These are phyloP conservation scores for Hydriomena furcata DNA, from an alignment of 2,888 invertebrate genomes.

Conservation along the genomic window DNA sequence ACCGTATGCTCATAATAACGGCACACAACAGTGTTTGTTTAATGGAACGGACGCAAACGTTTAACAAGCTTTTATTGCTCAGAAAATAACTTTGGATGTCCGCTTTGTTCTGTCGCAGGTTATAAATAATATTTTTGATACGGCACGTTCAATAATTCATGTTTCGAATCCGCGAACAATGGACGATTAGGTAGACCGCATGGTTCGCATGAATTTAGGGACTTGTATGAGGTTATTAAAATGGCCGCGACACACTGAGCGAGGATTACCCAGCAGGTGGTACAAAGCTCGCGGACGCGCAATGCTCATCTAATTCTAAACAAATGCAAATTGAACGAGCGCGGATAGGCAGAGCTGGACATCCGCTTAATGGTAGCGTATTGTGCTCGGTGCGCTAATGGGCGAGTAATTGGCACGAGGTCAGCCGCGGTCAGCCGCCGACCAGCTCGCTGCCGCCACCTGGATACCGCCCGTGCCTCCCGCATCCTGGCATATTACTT, in stretches of 20 bases:
- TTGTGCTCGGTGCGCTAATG: constrained; percentile 74
- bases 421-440: constrained; percentile 55
- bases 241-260: constrained; percentile 43
- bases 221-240: constrained; percentile 51
- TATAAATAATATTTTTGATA: constrained; percentile 28
- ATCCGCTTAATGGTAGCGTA: constrained; percentile 72
- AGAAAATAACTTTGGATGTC: constrained; percentile 25
- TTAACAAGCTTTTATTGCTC: constrained; percentile 42
- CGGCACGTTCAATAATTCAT: constrained; percentile 36
- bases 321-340: constrained; percentile 76
- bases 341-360: constrained; percentile 61
- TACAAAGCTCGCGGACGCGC: constrained; percentile 53
- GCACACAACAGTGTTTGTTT: constrained; percentile 29
- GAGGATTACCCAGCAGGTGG: constrained; percentile 53
- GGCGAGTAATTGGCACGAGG: constrained; percentile 74
- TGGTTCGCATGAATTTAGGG: constrained; percentile 40
- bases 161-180: constrained; percentile 48
- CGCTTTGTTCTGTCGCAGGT: constrained; percentile 19
- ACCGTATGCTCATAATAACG: constrained; percentile 26
- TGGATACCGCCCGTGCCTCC: constrained; percentile 45
- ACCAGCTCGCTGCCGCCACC: constrained; percentile 44
- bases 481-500: constrained; percentile 16
- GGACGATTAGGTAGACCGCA: constrained; percentile 54
- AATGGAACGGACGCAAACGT: constrained; percentile 29
- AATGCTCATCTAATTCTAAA: constrained; percentile 69